These are phyloP conservation scores for Varanus salvator DNA, from an alignment of 2,113 vertebrate genomes.

Conservation along the genomic window DNA sequence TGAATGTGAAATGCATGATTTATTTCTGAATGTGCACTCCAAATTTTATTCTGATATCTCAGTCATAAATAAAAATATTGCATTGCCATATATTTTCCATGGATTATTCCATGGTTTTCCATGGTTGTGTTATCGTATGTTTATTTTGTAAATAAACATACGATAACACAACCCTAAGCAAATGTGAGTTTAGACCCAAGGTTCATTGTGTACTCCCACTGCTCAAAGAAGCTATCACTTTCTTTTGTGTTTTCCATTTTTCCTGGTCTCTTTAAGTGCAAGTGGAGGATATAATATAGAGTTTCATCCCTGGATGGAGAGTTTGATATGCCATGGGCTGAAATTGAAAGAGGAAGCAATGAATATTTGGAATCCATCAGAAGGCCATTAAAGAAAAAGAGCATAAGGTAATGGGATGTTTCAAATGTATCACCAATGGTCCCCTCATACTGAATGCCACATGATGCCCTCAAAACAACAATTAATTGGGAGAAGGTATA, in stretches of 20 bases:
- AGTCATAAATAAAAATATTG: neutral
- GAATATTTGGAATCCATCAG: conserved; percentile 12
- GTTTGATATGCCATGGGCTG: too few species aligned
- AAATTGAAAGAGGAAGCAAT: neutral
- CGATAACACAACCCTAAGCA: neutral
- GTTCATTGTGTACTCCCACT: neutral
- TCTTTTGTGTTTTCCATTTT: neutral
- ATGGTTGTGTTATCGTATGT: too few species aligned
- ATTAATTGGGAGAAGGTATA: neutral
- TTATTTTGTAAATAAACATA: neutral
- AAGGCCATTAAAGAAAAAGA: conserved; percentile 35
- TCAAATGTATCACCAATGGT: conserved; percentile 21
- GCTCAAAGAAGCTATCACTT: neutral
- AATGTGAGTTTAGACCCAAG: neutral
- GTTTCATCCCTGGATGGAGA: neutral
- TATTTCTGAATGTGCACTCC: neutral
- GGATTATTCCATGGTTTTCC: too few species aligned
- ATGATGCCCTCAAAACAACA: neutral
- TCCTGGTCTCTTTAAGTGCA: neutral
- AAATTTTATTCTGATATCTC: neutral
- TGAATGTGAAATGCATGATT: neutral
- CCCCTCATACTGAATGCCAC: neutral
- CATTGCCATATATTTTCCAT: neutral
- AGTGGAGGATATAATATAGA: neutral
- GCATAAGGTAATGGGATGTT: neutral